Percentiles rank a stretch among this genome's conserved stretches.
phyloP scores from a whole-genome alignment of 2,797 vertebrate genomes.

The Sternarchorhynchus goeldii region DNA sequence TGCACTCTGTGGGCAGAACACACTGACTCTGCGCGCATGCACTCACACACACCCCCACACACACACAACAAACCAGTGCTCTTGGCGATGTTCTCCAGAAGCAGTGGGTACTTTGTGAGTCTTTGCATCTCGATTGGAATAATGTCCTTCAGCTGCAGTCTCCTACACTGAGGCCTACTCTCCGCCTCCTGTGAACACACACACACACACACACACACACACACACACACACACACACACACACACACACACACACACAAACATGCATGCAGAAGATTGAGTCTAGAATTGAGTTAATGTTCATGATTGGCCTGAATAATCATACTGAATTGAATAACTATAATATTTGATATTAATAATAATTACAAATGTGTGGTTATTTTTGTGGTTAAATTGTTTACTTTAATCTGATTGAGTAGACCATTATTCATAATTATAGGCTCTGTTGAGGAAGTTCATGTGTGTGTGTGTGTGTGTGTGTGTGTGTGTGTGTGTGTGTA shows the following conservation, averaged over 20 bases:
- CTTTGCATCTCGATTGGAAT: constrained; percentile 93
- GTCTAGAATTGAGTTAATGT: too few relatives aligned
- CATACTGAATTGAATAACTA: not conserved
- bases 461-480: not conserved
- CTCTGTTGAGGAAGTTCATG: too few relatives aligned
- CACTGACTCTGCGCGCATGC: too few relatives aligned
- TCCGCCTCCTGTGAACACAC: constrained; percentile 81
- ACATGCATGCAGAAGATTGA: too few relatives aligned
- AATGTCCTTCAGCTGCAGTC: constrained; percentile 92
- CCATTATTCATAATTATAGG: too few relatives aligned
- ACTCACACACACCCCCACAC: not conserved
- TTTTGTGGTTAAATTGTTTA: too few relatives aligned
- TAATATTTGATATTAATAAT: too few relatives aligned
- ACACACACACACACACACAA: constrained; percentile 25
- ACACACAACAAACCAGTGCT: constrained; percentile 77
- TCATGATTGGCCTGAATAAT: not conserved
- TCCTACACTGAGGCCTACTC: constrained; percentile 85
- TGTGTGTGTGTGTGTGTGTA: constrained; percentile 53
- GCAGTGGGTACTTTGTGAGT: constrained; percentile 89
- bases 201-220: not conserved
- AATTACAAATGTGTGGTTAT: too few relatives aligned
- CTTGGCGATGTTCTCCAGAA: constrained; percentile 90
- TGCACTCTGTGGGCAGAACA: too few relatives aligned
- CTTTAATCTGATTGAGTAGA: too few relatives aligned
- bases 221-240: not conserved